Base-by-base conservation (phyloP, 2,888 invertebrate species). In the Archips crataeganus region DNA sequence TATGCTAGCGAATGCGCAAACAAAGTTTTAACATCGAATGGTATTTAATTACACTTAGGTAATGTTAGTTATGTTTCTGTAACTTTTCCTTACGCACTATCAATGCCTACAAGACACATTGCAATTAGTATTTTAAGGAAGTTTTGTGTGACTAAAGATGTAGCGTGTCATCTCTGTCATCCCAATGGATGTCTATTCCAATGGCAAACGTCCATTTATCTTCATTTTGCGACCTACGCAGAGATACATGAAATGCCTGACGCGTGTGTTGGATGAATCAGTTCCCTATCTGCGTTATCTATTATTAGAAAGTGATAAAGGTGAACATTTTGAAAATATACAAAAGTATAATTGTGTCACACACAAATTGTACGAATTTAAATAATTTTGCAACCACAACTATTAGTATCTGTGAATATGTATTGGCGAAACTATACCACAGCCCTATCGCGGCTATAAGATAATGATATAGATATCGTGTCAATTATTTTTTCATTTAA, bases 11-110 rank as follows among this genome's bases (percentile, higher is more conserved):
- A 62, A 54, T 67, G 62, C 57, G 57, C 23, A 66, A 65, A 67
- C 45, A 71, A 47, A 63, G 57, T 62, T 67, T 67, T 65, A 51
- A 60, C 59, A 67, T 68, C 72, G 67, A 68, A 63, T 67, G 67
- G 67, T 72, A 68, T 72, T 72, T 72, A 72, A 72, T 72, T 72
- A 72, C 72, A 47, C 67, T 72, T 47, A 67, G 57, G 45, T 39
- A 67, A 63, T 62, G 47, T 62, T 59, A 32, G 57, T 57, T 32
- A 51, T 15, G 57, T 57, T 57, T 32, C 36, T 36, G 36, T n/a
- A 36, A 32, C 23, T 45, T 47, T 63, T 45, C 32, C 47, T 10
- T 71, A 39, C 54, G 60, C 47, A 67, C 61, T 62, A 15, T 39
- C 39, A 42, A 45, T 36, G 67, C 54, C 23, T 54, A 49, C 15